Conservation (phyloP, 1,140 invertebrate genomes). For the Pseudoatta argentina region DNA sequence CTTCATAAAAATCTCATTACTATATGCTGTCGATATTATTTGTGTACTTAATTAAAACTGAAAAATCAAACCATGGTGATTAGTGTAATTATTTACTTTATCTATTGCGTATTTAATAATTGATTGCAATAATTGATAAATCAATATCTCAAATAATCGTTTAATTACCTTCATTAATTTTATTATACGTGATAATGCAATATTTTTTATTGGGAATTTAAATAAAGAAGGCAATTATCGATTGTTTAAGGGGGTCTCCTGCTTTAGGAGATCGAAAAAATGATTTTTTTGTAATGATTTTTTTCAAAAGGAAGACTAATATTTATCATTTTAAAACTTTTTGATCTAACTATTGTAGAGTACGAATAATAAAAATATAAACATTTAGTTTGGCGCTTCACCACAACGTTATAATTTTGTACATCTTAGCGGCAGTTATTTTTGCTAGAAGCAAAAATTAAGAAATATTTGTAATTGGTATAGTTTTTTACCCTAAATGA, state of each 20-base stretch:
- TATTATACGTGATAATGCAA: neutral
- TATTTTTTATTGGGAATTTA: neutral
- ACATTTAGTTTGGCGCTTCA: too few species aligned
- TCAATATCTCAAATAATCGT: slow-evolving; percentile 3
- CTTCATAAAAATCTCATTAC: neutral
- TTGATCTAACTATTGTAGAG: too few species aligned
- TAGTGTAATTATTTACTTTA: neutral
- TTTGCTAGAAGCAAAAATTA: too few species aligned
- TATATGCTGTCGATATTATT: neutral
- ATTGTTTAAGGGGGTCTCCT: neutral
- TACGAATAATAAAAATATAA: too few species aligned
- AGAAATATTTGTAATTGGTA: too few species aligned
- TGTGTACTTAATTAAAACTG: neutral
- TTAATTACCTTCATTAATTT: slow-evolving; percentile 4
- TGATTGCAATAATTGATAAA: neutral
- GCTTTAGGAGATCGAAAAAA: too few species aligned
- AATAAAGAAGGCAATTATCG: neutral
- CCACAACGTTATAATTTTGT: too few species aligned
- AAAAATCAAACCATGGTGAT: neutral
- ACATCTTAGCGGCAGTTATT: too few species aligned
- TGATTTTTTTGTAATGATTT: too few species aligned
- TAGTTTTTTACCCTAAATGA: too few species aligned
- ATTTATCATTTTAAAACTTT: too few species aligned
- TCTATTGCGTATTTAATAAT: neutral
- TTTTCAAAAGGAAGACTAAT: too few species aligned